Evolutionary conservation across 2,888 invertebrate species (phyloP).

Genomic region (Danaus chrysippus): DNA sequence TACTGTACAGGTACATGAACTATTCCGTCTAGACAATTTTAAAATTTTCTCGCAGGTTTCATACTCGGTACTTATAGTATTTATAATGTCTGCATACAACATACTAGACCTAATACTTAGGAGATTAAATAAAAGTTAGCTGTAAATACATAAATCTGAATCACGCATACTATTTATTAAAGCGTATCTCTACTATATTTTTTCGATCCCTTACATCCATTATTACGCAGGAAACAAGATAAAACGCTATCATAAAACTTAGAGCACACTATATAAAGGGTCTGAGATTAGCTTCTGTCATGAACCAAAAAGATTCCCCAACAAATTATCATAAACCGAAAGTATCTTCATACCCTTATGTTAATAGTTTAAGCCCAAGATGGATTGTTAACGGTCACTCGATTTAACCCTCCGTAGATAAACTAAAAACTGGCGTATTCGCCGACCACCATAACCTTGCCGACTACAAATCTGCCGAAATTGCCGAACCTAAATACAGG

Average conservation of each 20-base stretch:
- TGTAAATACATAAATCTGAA: no score
- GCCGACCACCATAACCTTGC: slow-evolving; percentile 50
- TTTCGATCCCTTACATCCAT: no score
- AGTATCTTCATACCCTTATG: slow-evolving; percentile 26
- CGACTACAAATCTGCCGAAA: slow-evolving; percentile 61
- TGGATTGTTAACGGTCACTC: slow-evolving; percentile 34
- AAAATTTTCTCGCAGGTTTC: no score
- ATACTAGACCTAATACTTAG: no score
- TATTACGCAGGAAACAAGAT: neutral
- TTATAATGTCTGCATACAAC: no score
- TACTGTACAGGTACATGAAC: no score
- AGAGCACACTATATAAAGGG: neutral
- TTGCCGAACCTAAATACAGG: slow-evolving; percentile 33
- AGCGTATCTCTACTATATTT: no score
- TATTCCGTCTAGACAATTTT: no score
- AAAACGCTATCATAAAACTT: neutral
- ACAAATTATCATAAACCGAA: slow-evolving; percentile 19
- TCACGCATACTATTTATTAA: no score
- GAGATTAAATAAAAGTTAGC: no score
- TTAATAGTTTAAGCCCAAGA: slow-evolving; percentile 41
- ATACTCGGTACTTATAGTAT: no score
- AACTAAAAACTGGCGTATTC: slow-evolving; percentile 55
- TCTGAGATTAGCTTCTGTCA: slow-evolving; percentile 1
- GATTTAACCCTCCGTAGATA: slow-evolving; percentile 42
- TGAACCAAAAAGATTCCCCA: slow-evolving; percentile 8